These are phyloP conservation scores for Rhogogaster chlorosoma DNA, from an alignment of 2,888 invertebrate genomes.

Conservation along the genomic window DNA sequence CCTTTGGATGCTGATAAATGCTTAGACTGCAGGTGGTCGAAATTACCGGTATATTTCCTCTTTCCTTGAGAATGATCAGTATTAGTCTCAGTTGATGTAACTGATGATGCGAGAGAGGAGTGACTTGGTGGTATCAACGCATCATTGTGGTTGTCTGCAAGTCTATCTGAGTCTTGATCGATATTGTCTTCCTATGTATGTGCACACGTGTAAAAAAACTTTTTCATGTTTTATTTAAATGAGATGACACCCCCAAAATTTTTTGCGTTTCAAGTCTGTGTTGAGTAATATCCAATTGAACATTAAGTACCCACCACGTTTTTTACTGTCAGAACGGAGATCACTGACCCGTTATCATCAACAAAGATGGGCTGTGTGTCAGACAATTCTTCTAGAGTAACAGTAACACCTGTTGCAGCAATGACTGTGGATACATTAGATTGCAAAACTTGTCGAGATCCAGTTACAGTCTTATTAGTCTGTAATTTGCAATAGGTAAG, in stretches of 20 bases:
- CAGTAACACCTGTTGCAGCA: neutral
- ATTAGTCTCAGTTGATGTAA: no score
- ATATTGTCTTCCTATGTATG: neutral
- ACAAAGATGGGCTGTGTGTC: constrained; percentile 26
- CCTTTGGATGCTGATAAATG: constrained; percentile 4
- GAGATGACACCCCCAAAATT: constrained; percentile 1
- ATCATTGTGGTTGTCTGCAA: no score
- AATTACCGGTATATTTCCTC: neutral
- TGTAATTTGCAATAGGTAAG: neutral
- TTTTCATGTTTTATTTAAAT: neutral
- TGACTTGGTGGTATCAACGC: no score
- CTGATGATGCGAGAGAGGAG: no score
- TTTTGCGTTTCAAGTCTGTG: constrained; percentile 1
- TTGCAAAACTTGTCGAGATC: constrained; percentile 26
- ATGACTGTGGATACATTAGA: constrained; percentile 4
- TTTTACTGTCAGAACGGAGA: neutral
- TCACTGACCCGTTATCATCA: constrained; percentile 27
- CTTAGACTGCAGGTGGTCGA: neutral
- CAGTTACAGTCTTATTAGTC: constrained; percentile 22
- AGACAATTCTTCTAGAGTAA: constrained; percentile 1
- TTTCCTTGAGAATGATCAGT: no score
- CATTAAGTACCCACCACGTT: constrained; percentile 18
- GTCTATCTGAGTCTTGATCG: neutral
- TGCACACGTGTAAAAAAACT: constrained; percentile 7
- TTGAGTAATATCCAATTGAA: constrained; percentile 15